A percentile compares a stretch with the other conserved stretches of the same genome.
Evolutionary conservation across 2,113 vertebrate species (phyloP).

Genomic region (Theristicus caerulescens): DNA sequence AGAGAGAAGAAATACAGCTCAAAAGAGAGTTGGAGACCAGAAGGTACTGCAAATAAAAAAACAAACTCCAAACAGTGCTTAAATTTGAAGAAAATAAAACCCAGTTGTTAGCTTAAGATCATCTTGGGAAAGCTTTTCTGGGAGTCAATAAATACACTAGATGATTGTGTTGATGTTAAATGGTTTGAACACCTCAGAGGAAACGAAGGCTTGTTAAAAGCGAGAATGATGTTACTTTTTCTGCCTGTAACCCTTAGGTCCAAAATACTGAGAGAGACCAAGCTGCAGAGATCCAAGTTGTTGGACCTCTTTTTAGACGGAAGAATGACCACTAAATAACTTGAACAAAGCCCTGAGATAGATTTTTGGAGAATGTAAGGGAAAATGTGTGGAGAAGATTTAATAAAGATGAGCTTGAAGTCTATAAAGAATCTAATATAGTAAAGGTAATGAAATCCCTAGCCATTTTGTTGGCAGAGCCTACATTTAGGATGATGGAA

Average conservation of each 20-base stretch:
- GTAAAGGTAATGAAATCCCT: conserved; percentile 30
- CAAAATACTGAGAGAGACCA: neutral
- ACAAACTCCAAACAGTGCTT: neutral
- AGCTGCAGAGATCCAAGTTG: neutral
- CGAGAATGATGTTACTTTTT: neutral
- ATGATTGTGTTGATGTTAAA: neutral
- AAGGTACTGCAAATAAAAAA: neutral
- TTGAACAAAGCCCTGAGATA: neutral
- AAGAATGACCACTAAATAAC: neutral
- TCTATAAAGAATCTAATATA: neutral
- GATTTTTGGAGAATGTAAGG: neutral
- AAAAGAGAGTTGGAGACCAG: neutral
- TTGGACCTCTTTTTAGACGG: neutral
- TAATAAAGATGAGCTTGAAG: conserved; percentile 29
- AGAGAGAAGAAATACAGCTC: neutral
- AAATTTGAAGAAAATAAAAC: neutral
- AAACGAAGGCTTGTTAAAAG: neutral
- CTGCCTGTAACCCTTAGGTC: neutral
- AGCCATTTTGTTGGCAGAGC: neutral
- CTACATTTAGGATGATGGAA: conserved; percentile 10
- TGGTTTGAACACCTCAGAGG: neutral
- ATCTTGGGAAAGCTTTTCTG: neutral
- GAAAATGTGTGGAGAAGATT: conserved; percentile 24
- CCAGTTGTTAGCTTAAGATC: neutral
- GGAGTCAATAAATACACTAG: neutral